These are phyloP conservation scores for Bombus fervidus DNA, from an alignment of 1,140 invertebrate genomes.

Conservation along the genomic window DNA sequence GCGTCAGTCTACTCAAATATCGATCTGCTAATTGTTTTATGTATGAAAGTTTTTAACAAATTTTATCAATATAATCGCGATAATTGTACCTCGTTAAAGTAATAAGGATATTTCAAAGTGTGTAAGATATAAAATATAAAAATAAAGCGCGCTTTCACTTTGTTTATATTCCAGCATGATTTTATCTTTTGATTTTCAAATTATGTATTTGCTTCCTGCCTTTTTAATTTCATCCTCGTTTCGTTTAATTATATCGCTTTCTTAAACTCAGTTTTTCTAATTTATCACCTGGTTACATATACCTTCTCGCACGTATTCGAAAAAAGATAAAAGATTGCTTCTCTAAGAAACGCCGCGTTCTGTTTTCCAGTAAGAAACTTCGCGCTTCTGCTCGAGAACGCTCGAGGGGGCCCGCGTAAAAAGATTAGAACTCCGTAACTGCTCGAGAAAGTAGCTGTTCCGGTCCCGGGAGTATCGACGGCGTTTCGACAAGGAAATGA, in stretches of 20 bases:
- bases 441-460: conserved; percentile 24
- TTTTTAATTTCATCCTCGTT: background rate
- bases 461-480: conserved; percentile 59
- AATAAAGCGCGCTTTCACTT: background rate
- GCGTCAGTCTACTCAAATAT: background rate
- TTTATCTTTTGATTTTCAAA: background rate
- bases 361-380: background rate
- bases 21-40: background rate
- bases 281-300: background rate
- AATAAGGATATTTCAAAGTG: background rate
- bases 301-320: background rate
- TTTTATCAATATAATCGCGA: no score
- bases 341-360: background rate
- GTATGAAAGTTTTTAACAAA: no score
- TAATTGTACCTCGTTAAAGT: no score
- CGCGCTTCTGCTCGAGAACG: background rate
- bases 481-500: conserved; percentile 59
- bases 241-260: no score
- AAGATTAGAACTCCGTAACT: conserved; percentile 50
- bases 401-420: conserved; percentile 22
- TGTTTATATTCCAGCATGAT: background rate
- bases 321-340: background rate
- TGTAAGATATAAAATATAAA: no score
- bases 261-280: background rate
- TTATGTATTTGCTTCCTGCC: background rate